These are phyloP conservation scores for Hybognathus amarus DNA, from an alignment of 2,797 vertebrate genomes.

Conservation along the genomic window DNA sequence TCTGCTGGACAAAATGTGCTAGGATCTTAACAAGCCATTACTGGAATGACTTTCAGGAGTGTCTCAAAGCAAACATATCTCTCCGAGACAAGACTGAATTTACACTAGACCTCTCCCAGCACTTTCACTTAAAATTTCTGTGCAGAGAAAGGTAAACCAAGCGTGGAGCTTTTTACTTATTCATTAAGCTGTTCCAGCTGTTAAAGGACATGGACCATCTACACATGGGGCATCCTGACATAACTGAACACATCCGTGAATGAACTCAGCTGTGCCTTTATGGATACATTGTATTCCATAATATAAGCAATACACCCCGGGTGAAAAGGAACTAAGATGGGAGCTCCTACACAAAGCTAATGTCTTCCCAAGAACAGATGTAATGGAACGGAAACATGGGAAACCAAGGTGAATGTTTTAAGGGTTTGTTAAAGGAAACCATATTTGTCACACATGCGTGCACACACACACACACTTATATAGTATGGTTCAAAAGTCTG, in stretches of 20 bases:
- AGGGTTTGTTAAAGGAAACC: slow-evolving; percentile 51
- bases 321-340: slow-evolving; percentile 75
- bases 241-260: slow-evolving; percentile 61
- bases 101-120: slow-evolving; percentile 53
- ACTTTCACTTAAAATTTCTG: slow-evolving; percentile 55
- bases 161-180: slow-evolving; percentile 68
- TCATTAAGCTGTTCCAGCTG: slow-evolving; percentile 64
- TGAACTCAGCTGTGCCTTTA: slow-evolving; percentile 54
- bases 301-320: slow-evolving; percentile 71
- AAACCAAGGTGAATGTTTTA: slow-evolving; percentile 54
- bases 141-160: slow-evolving; percentile 35
- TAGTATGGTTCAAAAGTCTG: neutral
- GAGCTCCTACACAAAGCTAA: slow-evolving; percentile 61
- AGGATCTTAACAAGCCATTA: slow-evolving; percentile 70
- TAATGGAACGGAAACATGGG: slow-evolving; percentile 71
- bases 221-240: slow-evolving; percentile 57
- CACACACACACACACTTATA: neutral
- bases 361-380: slow-evolving; percentile 58
- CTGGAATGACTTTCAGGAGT: slow-evolving; percentile 61
- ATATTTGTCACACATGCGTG: neutral
- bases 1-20: slow-evolving; percentile 66
- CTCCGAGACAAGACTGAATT: slow-evolving; percentile 52
- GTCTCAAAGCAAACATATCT: slow-evolving; percentile 65
- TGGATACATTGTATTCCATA: slow-evolving; percentile 60
- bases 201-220: slow-evolving; percentile 61